Evolutionary conservation across 2,888 invertebrate genomes (phyloP).

Genomic region (Endotricha flammealis): DNA sequence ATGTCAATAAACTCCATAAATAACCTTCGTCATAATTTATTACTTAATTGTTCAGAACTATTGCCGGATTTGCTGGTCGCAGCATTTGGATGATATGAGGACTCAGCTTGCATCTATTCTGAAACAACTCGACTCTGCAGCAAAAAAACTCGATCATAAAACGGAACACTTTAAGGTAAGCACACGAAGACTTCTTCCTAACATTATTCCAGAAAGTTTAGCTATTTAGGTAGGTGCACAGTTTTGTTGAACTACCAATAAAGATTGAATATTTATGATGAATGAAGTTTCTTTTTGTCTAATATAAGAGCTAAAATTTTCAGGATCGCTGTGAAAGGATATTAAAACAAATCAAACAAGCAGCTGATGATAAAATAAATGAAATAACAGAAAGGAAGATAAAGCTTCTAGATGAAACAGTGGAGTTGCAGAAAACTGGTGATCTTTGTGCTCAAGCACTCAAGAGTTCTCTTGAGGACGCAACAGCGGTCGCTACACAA

Average conservation of each 20-base stretch:
- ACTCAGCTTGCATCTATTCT: constrained; percentile 74
- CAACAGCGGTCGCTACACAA: constrained; percentile 55
- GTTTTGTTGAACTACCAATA: too few species aligned
- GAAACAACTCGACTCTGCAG: constrained; percentile 75
- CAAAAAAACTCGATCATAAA: constrained; percentile 72
- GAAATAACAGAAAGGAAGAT: constrained; percentile 63
- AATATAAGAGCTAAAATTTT: too few species aligned
- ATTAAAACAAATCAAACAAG: constrained; percentile 68
- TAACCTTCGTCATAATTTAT: constrained; percentile 2
- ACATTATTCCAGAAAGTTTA: too few species aligned
- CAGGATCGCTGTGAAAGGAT: constrained; percentile 75
- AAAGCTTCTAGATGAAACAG: constrained; percentile 56
- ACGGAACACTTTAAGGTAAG: constrained; percentile 75
- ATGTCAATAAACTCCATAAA: too few species aligned
- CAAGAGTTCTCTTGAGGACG: constrained; percentile 58
- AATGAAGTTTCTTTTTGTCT: too few species aligned
- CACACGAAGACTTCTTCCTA: too few species aligned
- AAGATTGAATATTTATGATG: too few species aligned
- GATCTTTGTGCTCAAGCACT: constrained; percentile 67
- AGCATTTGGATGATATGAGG: constrained; percentile 78
- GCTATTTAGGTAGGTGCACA: too few species aligned
- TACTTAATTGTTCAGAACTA: constrained; percentile 66
- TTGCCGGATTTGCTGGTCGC: constrained; percentile 79
- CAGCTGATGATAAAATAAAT: constrained; percentile 73
- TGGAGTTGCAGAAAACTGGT: constrained; percentile 56